phyloP scores from a whole-genome alignment of 2,888 invertebrate species.

The Craniophora ligustri region DNA sequence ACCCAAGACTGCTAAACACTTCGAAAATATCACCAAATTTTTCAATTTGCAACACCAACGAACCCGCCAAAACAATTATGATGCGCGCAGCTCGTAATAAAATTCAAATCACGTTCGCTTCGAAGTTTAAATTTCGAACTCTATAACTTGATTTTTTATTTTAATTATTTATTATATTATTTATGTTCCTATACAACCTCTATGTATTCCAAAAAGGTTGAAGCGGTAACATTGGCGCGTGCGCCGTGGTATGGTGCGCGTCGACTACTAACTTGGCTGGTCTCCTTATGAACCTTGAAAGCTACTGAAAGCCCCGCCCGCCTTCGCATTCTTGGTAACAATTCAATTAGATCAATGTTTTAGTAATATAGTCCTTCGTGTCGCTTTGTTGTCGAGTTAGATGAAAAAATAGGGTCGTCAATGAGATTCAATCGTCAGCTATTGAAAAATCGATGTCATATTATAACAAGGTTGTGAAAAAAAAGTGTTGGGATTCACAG shows the following conservation, averaged over 20 bases:
- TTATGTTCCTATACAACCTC: conserved; percentile 75
- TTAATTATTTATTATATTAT: conserved; percentile 39
- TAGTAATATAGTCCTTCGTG: conserved; percentile 52
- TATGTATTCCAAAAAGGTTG: conserved; percentile 78
- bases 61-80: conserved; percentile 63
- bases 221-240: conserved; percentile 75
- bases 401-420: conserved; percentile 44
- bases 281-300: conserved; percentile 77
- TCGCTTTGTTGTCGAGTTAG: conserved; percentile 34
- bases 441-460: conserved; percentile 41
- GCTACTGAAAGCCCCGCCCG: conserved; percentile 79
- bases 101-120: conserved; percentile 58
- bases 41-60: conserved; percentile 64
- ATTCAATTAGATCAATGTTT: conserved; percentile 58
- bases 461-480: conserved; percentile 32
- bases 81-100: conserved; percentile 68
- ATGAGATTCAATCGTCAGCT: conserved; percentile 32
- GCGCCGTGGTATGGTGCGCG: conserved; percentile 74
- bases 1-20: conserved; percentile 62
- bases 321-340: conserved; percentile 66
- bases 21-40: conserved; percentile 57
- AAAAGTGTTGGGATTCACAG: conserved; percentile 30
- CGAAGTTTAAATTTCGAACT: conserved; percentile 63
- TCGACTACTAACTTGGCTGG: conserved; percentile 70
- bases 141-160: conserved; percentile 44